phyloP scores from a whole-genome alignment of 2,888 invertebrate genomes.

The Rotaria socialis region DNA sequence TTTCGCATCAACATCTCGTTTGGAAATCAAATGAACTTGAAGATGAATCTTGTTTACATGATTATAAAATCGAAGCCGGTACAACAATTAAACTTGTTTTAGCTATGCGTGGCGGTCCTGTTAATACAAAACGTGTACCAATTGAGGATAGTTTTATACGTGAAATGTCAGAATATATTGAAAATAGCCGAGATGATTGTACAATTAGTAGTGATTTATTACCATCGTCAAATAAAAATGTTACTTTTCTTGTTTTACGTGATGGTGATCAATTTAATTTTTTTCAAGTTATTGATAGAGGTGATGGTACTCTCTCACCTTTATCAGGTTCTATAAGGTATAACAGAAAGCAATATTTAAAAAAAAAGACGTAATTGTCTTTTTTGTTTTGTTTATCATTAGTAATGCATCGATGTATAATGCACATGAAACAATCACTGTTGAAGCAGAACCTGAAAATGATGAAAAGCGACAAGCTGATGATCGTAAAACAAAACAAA shows the following conservation, averaged over 20 bases:
- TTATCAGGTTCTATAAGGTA: conserved; percentile 63
- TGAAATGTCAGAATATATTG: conserved; percentile 67
- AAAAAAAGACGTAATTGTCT: neutral
- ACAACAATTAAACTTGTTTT: conserved; percentile 71
- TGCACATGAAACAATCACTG: neutral
- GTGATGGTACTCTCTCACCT: conserved; percentile 70
- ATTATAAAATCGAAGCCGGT: conserved; percentile 64
- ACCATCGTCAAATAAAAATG: conserved; percentile 58
- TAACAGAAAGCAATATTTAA: neutral
- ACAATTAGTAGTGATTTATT: conserved; percentile 22
- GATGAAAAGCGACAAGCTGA: conserved; percentile 28
- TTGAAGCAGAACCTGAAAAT: neutral
- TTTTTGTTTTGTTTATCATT: neutral
- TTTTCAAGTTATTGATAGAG: conserved; percentile 70
- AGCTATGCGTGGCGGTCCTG: conserved; percentile 73
- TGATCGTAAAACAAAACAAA: conserved; percentile 42
- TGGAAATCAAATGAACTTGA: conserved; percentile 71
- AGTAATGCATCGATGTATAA: conserved; percentile 44
- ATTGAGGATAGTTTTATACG: conserved; percentile 62
- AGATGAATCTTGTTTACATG: conserved; percentile 66
- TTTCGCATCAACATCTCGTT: conserved; percentile 72
- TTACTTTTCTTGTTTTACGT: conserved; percentile 70
- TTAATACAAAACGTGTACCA: conserved; percentile 68
- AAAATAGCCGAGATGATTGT: conserved; percentile 44
- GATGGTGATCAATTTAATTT: conserved; percentile 74